These are phyloP conservation scores for Rhinoraja longicauda DNA, from an alignment of 2,797 vertebrate species.

Conservation along the genomic window DNA sequence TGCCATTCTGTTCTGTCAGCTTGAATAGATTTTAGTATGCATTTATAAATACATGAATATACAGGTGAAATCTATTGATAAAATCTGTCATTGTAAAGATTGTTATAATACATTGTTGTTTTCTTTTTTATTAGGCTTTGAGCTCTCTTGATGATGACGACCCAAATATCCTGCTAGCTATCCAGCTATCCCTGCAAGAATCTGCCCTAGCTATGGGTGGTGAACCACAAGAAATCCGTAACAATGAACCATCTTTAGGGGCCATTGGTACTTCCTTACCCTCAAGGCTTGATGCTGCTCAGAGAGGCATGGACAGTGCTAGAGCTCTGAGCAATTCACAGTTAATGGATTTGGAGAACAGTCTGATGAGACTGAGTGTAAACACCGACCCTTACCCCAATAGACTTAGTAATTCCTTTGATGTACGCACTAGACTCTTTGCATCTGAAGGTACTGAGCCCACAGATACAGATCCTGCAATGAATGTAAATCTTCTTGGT, in stretches of 20 bases:
- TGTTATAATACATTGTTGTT: background rate
- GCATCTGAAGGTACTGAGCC: constrained; percentile 73
- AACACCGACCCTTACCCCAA: constrained; percentile 60
- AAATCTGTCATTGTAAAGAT: background rate
- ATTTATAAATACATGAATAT: background rate
- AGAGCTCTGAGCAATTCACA: constrained; percentile 87
- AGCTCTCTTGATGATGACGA: constrained; percentile 95
- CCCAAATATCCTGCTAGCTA: constrained; percentile 94
- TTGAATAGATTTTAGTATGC: background rate
- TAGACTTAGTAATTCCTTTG: constrained; percentile 57
- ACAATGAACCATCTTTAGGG: constrained; percentile 77
- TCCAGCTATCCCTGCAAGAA: constrained; percentile 94
- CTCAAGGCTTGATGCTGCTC: constrained; percentile 73
- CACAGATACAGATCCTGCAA: constrained; percentile 65
- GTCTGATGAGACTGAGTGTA: constrained; percentile 70
- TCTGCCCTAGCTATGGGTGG: constrained; percentile 70
- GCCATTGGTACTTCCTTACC: constrained; percentile 91
- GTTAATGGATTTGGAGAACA: constrained; percentile 83
- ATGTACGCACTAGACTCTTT: constrained; percentile 62
- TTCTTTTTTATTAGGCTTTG: constrained; percentile 61
- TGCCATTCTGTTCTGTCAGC: background rate
- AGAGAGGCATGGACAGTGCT: constrained; percentile 65
- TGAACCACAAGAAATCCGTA: constrained; percentile 70
- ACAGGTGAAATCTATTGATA: background rate
- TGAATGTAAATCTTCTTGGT: constrained; percentile 84